Conservation (phyloP, 2,797 vertebrate species). For the Gymnoscopelus microlampas region DNA sequence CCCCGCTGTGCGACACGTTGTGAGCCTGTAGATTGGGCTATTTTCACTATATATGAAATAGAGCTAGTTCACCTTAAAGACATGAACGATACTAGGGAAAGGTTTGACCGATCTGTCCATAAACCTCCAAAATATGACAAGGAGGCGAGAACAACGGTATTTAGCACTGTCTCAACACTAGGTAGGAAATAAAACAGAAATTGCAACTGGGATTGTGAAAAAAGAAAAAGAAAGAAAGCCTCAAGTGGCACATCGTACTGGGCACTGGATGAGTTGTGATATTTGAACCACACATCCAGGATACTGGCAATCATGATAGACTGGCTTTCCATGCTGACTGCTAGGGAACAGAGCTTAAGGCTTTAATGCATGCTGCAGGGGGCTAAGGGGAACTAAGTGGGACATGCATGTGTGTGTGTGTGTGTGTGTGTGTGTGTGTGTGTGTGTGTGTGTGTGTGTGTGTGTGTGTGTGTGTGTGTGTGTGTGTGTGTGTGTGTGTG, state of each 20-base stretch:
- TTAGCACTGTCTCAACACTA: conserved; percentile 47
- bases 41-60: no score
- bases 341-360: conserved; percentile 40
- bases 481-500: conserved; percentile 17
- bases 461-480: conserved; percentile 13
- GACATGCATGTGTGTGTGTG: conserved; percentile 9
- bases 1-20: no score
- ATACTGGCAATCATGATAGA: conserved; percentile 68
- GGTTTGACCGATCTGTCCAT: conserved; percentile 38
- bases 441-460: conserved; percentile 26
- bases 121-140: conserved; percentile 23
- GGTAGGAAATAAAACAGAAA: conserved; percentile 59
- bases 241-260: conserved; percentile 62
- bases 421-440: conserved; percentile 16
- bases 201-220: conserved; percentile 41
- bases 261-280: conserved; percentile 61
- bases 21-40: no score
- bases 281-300: conserved; percentile 66
- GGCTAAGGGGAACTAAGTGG: conserved; percentile 39
- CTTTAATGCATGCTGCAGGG: conserved; percentile 41
- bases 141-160: conserved; percentile 15
- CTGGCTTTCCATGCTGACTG: conserved; percentile 60
- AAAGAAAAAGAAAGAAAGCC: conserved; percentile 38
- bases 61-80: conserved; percentile 40
- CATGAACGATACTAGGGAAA: conserved; percentile 46